These are phyloP conservation scores for Gymnodraco acuticeps DNA, from an alignment of 2,797 vertebrate species.

Conservation along the genomic window DNA sequence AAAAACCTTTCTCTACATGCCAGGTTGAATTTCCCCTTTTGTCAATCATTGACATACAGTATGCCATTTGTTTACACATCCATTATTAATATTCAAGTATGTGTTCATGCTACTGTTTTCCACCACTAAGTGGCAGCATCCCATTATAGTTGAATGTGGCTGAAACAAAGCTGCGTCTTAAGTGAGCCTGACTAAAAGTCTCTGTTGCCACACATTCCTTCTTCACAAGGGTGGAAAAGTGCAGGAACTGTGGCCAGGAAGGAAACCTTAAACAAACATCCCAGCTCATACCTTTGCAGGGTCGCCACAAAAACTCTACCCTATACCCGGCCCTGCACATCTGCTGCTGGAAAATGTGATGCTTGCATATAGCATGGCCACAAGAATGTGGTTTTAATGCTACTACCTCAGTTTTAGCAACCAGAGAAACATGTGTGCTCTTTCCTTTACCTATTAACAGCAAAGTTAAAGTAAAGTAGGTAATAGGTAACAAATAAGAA, in stretches of 20 bases:
- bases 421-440: background rate
- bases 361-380: background rate
- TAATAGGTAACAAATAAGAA: conserved; percentile 49
- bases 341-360: conserved; percentile 15
- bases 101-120: conserved; percentile 1
- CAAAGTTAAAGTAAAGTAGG: conserved; percentile 28
- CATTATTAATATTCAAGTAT: background rate
- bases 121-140: conserved; percentile 69
- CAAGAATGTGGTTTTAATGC: conserved; percentile 14
- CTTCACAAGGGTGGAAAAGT: conserved; percentile 66
- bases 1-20: conserved; percentile 2
- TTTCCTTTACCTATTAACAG: conserved; percentile 43
- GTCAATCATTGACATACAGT: background rate
- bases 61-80: background rate
- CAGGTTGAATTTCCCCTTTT: background rate
- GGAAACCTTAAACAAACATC: conserved; percentile 75
- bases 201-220: conserved; percentile 71
- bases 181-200: conserved; percentile 36
- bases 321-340: background rate
- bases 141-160: background rate
- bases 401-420: background rate
- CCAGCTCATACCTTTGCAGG: conserved; percentile 57
- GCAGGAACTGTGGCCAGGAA: conserved; percentile 76
- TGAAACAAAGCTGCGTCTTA: conserved; percentile 34
- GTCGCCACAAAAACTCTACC: conserved; percentile 24